Evolutionary conservation across 2,797 vertebrate genomes (phyloP).

Genomic region (Microctenopoma stevenorrisi): DNA sequence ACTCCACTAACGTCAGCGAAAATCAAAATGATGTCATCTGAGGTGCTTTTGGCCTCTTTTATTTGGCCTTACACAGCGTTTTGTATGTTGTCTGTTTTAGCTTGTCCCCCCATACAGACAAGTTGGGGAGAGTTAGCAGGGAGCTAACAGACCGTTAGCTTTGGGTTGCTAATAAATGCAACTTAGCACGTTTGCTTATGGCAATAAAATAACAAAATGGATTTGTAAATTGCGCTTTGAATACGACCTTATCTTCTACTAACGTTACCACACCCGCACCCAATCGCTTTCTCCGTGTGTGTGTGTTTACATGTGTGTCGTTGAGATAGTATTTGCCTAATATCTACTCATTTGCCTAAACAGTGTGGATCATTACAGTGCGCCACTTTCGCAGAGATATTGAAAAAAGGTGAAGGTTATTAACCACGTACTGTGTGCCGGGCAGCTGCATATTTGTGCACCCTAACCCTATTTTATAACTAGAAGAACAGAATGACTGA

Average conservation of each 20-base stretch:
- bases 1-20: neutral
- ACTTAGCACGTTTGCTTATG: neutral
- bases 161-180: neutral
- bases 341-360: neutral
- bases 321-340: neutral
- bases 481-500: no score
- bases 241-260: neutral
- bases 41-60: neutral
- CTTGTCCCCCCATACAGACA: neutral
- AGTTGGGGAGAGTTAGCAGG: neutral
- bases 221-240: neutral
- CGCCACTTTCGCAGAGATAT: no score
- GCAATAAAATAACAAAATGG: no score
- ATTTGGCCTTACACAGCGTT: rapidly evolving
- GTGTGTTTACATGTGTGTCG: neutral
- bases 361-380: neutral
- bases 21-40: neutral
- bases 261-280: constrained; percentile 18
- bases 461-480: no score
- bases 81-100: neutral
- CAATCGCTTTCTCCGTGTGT: neutral
- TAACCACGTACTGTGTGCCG: no score
- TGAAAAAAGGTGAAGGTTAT: no score
- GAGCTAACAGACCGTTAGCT: neutral
- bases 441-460: no score